Evolutionary conservation across 2,113 vertebrate genomes (phyloP).

Genomic region (Heterocephalus glaber): DNA sequence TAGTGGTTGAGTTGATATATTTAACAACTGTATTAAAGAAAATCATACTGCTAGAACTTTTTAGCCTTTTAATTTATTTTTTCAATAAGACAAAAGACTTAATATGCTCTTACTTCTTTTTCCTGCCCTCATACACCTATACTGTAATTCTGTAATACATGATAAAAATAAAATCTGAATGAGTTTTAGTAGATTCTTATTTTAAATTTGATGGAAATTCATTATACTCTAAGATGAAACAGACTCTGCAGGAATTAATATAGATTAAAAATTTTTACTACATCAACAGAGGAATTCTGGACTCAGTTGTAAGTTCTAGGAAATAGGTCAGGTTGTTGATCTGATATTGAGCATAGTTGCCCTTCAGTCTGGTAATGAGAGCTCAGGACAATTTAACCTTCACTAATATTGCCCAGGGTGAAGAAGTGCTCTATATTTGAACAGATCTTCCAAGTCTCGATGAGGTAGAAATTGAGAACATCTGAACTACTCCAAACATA

Average conservation of each 20-base stretch:
- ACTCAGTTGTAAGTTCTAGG: constrained; percentile 49
- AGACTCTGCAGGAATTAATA: not conserved
- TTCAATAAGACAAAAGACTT: not conserved
- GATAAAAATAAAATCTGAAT: not conserved
- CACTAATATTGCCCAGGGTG: not conserved
- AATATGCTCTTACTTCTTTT: not conserved
- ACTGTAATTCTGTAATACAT: not conserved
- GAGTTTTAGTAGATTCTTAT: constrained; percentile 3
- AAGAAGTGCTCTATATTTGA: not conserved
- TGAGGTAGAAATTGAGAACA: not conserved
- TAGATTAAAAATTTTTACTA: not conserved
- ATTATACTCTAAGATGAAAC: not conserved
- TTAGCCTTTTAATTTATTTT: not conserved
- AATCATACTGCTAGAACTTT: not conserved
- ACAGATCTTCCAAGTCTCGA: not conserved
- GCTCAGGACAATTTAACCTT: not conserved
- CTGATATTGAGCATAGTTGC: constrained; percentile 28
- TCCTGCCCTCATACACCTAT: not conserved
- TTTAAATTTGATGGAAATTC: constrained; percentile 15
- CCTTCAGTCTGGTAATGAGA: not conserved
- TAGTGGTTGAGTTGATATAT: not conserved
- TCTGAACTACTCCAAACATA: too few relatives aligned
- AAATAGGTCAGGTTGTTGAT: constrained; percentile 48
- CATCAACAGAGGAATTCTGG: not conserved
- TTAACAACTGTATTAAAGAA: not conserved